Percentiles rank a stretch among this genome's conserved stretches.
phyloP scores from a whole-genome alignment of 2,797 vertebrate species.

The Labroides dimidiatus region DNA sequence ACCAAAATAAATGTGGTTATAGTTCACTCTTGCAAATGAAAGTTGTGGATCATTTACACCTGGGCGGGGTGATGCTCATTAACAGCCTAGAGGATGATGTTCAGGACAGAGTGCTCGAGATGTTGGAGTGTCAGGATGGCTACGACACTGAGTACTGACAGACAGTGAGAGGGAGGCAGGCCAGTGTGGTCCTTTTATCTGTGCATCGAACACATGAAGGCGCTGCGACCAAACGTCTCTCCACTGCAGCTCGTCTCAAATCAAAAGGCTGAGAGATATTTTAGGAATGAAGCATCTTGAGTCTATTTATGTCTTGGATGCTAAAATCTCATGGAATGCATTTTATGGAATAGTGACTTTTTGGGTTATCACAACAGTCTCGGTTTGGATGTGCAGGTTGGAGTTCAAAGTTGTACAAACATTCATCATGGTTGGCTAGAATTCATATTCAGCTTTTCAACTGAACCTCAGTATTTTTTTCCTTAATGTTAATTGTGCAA shows the following conservation, averaged over 20 bases:
- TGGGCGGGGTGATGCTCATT: slow-evolving; percentile 25
- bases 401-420: slow-evolving; percentile 40
- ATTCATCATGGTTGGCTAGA: slow-evolving; percentile 14
- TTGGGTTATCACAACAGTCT: slow-evolving; percentile 82
- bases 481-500: neutral
- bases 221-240: slow-evolving; percentile 32
- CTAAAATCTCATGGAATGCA: slow-evolving; percentile 80
- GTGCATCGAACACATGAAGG: slow-evolving; percentile 36
- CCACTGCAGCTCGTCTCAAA: slow-evolving; percentile 7
- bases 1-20: slow-evolving; percentile 67
- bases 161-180: slow-evolving; percentile 38
- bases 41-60: slow-evolving; percentile 51
- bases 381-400: slow-evolving; percentile 73
- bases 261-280: slow-evolving; percentile 28
- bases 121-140: slow-evolving; percentile 24
- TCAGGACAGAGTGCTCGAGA: slow-evolving; percentile 37
- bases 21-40: slow-evolving; percentile 56
- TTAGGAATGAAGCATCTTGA: slow-evolving; percentile 42
- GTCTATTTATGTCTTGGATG: slow-evolving; percentile 28
- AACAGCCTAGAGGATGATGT: slow-evolving; percentile 14
- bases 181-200: slow-evolving; percentile 41
- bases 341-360: slow-evolving; percentile 74
- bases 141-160: slow-evolving; percentile 14
- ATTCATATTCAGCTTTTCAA: neutral
- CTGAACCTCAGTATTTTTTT: neutral